A percentile compares a stretch with the other conserved stretches of the same genome.
phyloP scores from a whole-genome alignment of 2,797 vertebrate species.

The Periparus ater region DNA sequence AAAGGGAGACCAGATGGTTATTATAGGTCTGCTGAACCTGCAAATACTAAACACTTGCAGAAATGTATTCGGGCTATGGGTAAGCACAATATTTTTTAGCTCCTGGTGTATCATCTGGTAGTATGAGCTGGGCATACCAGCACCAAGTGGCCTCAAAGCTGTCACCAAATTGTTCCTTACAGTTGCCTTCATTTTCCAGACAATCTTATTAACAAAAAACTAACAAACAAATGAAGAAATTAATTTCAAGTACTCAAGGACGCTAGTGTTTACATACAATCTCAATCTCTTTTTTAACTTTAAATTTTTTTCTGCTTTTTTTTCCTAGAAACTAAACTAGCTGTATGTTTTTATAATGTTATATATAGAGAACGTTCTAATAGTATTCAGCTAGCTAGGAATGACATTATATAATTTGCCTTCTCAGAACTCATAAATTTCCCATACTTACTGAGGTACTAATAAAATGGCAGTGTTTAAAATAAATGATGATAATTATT shows the following conservation, averaged over 20 bases:
- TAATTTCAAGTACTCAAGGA: not conserved
- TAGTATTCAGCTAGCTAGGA: not conserved
- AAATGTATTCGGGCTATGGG: accelerated
- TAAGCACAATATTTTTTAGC: not conserved
- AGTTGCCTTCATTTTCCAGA: not conserved
- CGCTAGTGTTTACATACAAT: not conserved
- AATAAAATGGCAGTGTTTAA: not conserved
- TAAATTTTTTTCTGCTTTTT: not conserved
- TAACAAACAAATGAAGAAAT: not conserved
- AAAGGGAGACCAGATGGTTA: not conserved
- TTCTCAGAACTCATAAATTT: not conserved
- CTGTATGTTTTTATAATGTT: not conserved
- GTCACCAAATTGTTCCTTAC: not conserved
- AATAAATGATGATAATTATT: not conserved
- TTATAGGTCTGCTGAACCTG: not conserved
- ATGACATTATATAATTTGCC: not conserved
- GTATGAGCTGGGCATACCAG: too few species aligned
- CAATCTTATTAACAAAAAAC: not conserved
- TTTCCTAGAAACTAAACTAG: not conserved
- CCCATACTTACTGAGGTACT: not conserved
- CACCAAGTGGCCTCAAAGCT: not conserved
- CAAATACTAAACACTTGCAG: not conserved
- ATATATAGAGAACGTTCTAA: not conserved
- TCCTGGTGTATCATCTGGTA: not conserved
- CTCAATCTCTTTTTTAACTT: not conserved